A percentile compares a stretch with the other conserved stretches of the same genome.
Conservation (phyloP, 2,888 invertebrate species). For the Mythimna lalbum region DNA sequence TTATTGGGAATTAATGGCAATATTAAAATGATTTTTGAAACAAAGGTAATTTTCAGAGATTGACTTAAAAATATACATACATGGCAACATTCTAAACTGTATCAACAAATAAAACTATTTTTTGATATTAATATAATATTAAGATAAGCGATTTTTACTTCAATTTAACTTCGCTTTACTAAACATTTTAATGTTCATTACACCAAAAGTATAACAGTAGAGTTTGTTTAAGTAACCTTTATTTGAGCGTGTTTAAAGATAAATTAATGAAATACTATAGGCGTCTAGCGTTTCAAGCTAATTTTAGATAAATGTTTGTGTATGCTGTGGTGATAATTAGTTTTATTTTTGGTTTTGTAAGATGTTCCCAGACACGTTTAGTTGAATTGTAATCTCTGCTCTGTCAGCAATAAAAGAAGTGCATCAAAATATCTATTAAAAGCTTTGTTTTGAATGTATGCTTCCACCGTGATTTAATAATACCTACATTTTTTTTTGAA, state of each 20-base stretch:
- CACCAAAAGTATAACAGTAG: conserved; percentile 53
- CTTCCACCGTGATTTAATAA: conserved; percentile 42
- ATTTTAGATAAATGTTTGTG: conserved; percentile 58
- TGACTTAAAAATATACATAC: conserved; percentile 32
- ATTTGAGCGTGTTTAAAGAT: conserved; percentile 56
- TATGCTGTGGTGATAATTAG: conserved; percentile 60
- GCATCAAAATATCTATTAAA: conserved; percentile 31
- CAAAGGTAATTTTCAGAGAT: conserved; percentile 33
- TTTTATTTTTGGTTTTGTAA: conserved; percentile 52
- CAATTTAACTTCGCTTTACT: conserved; percentile 46
- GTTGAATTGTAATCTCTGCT: conserved; percentile 37
- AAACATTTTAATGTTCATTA: conserved; percentile 38
- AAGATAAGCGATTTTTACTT: conserved; percentile 49
- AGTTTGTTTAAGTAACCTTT: conserved; percentile 51
- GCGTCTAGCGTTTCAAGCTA: conserved; percentile 53
- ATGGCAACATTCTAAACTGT: conserved; percentile 41
- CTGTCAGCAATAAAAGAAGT: conserved; percentile 35
- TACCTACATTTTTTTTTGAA: conserved; percentile 26
- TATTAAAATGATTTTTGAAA: conserved; percentile 35
- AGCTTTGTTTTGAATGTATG: conserved; percentile 51
- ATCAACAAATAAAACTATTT: conserved; percentile 57
- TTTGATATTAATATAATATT: conserved; percentile 56
- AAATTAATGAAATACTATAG: conserved; percentile 56
- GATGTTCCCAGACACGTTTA: conserved; percentile 47
- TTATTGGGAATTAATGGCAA: conserved; percentile 47